Percentiles rank a stretch among this genome's conserved stretches.
Conservation (phyloP, 2,113 vertebrate species). For the Neolamprologus variostigma region DNA sequence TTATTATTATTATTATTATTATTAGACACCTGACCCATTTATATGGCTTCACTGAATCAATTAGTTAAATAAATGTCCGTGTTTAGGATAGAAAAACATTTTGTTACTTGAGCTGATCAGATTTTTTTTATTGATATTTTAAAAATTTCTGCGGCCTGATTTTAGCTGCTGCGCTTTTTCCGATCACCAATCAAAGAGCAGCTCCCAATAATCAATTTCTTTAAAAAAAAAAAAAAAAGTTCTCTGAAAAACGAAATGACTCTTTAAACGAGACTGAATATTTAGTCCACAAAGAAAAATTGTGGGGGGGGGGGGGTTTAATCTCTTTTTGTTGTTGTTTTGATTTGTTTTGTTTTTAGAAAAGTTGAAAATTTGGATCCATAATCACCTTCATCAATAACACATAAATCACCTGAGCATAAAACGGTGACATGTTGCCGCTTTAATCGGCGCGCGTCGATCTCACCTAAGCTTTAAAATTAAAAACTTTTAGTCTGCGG, state of each 20-base stretch:
- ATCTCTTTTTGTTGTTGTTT: background rate
- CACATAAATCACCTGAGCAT: background rate
- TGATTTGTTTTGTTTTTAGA: background rate
- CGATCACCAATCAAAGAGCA: background rate
- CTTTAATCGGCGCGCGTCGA: background rate
- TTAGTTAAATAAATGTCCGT: background rate
- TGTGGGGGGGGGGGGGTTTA: fast-evolving
- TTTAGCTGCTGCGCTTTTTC: background rate
- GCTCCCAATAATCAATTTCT: background rate
- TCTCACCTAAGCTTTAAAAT: background rate
- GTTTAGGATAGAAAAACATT: background rate
- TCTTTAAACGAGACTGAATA: background rate
- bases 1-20: background rate
- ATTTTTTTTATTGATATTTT: background rate
- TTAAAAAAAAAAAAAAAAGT: background rate
- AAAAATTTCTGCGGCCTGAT: background rate
- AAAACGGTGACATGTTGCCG: background rate
- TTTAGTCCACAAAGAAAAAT: background rate
- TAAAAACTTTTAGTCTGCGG: background rate
- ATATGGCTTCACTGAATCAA: background rate
- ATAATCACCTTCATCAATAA: background rate
- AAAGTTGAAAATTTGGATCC: background rate
- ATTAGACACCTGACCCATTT: background rate
- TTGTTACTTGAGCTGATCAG: background rate
- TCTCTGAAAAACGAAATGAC: background rate